phyloP scores from a whole-genome alignment of 92 coral and sea anemone genomes.

The Anthopleura xanthogrammica region DNA sequence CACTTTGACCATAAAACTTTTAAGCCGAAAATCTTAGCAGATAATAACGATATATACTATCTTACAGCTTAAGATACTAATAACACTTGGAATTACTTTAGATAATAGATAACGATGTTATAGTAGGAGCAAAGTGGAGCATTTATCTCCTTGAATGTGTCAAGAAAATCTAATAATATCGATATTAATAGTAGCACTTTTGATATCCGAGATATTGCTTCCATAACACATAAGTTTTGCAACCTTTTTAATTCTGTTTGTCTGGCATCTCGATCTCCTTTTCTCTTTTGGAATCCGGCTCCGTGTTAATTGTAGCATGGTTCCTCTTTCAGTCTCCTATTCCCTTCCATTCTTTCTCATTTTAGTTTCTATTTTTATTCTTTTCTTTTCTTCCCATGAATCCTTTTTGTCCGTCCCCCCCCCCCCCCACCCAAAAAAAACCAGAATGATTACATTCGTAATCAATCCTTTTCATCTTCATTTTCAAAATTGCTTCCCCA shows the following conservation, averaged over 20 bases:
- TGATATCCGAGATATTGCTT: neutral
- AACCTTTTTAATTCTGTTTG: neutral
- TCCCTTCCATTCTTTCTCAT: neutral
- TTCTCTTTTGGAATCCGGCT: too few species aligned
- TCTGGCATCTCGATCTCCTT: neutral
- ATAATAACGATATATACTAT: neutral
- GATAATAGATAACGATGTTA: neutral
- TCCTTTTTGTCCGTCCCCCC: too few species aligned
- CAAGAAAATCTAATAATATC: neutral
- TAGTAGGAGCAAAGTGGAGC: neutral
- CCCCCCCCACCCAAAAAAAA: too few species aligned
- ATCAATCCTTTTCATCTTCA: too few species aligned
- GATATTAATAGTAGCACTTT: neutral
- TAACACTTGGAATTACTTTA: neutral
- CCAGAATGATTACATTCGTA: too few species aligned
- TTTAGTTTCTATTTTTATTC: neutral
- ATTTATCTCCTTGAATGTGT: neutral
- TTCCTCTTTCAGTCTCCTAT: neutral
- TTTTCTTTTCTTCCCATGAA: neutral
- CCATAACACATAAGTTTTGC: neutral
- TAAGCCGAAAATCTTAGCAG: constrained; percentile 5
- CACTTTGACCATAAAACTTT: neutral
- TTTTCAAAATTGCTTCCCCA: neutral
- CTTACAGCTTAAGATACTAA: neutral
- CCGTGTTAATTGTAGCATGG: neutral